A percentile compares a stretch with the other conserved stretches of the same genome.
Evolutionary conservation across 2,888 invertebrate species (phyloP).

Genomic region (Muschampia plurimacula): DNA sequence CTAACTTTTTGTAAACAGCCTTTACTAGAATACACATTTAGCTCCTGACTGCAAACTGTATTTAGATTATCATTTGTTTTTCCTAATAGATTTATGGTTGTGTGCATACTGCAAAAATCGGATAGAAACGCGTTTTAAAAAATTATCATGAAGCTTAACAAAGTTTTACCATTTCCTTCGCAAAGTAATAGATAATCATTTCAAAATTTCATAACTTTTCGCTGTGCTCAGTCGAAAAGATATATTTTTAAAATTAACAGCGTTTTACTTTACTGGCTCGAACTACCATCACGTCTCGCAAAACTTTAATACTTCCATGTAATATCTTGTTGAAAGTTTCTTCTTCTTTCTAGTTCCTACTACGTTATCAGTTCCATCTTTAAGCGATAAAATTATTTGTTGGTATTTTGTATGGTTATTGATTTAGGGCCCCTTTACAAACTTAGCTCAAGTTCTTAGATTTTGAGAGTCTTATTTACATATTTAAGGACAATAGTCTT

Average conservation of each 20-base stretch:
- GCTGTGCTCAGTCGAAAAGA: not conserved
- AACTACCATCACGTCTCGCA: not conserved
- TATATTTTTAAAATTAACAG: not conserved
- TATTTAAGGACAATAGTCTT: too few species aligned
- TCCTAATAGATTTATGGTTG: too few species aligned
- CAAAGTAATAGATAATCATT: not conserved
- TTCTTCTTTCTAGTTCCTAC: not conserved
- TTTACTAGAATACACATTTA: too few species aligned
- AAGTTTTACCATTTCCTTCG: not conserved
- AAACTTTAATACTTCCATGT: not conserved
- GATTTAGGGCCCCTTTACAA: too few species aligned
- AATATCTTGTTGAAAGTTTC: not conserved
- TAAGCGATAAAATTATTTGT: not conserved
- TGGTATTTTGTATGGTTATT: not conserved
- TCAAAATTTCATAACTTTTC: not conserved
- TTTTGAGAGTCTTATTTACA: too few species aligned
- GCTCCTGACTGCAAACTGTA: too few species aligned
- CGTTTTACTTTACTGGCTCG: not conserved
- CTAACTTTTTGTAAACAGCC: too few species aligned
- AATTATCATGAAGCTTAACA: too few species aligned
- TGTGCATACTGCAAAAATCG: too few species aligned
- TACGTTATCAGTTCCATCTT: not conserved
- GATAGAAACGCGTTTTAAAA: too few species aligned
- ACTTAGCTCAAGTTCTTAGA: too few species aligned
- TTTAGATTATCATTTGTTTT: too few species aligned